Conservation (phyloP, 2,888 invertebrate genomes). For the Gerris lacustris region DNA sequence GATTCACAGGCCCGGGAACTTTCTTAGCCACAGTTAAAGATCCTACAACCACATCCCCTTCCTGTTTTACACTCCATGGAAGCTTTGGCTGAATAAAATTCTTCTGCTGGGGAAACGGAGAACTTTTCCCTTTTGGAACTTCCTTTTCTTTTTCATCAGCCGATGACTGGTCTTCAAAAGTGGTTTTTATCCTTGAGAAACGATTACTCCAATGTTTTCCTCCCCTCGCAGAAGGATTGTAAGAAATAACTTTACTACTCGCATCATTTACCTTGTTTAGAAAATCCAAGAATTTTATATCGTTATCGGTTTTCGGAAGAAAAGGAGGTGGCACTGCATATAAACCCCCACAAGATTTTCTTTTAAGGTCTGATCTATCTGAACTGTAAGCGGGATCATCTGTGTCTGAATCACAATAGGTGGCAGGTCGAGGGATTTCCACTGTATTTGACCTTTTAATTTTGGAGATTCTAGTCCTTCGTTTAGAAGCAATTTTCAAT, state of each 20-base stretch:
- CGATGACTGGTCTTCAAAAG: slow-evolving; percentile 50
- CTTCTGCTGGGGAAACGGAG: slow-evolving; percentile 21
- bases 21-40: slow-evolving; percentile 37
- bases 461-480: slow-evolving; percentile 36
- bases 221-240: slow-evolving; percentile 35
- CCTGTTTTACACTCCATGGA: slow-evolving; percentile 37
- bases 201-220: slow-evolving; percentile 64
- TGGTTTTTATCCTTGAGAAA: slow-evolving; percentile 70
- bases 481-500: slow-evolving; percentile 30
- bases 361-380: background rate
- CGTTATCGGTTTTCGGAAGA: slow-evolving; percentile 71
- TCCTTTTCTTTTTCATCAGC: slow-evolving; percentile 6
- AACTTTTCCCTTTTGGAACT: background rate
- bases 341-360: background rate
- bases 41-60: slow-evolving; percentile 40
- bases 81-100: slow-evolving; percentile 23
- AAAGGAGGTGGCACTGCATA: slow-evolving; percentile 51
- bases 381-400: slow-evolving; percentile 2
- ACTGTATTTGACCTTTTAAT: slow-evolving; percentile 84
- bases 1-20: slow-evolving; percentile 24
- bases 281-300: slow-evolving; percentile 69
- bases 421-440: slow-evolving; percentile 64
- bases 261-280: slow-evolving; percentile 58
- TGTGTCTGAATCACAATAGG: slow-evolving; percentile 35
- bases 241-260: slow-evolving; percentile 34